These are phyloP conservation scores for Agonopterix heracliana DNA, from an alignment of 2,888 invertebrate genomes.

Conservation along the genomic window DNA sequence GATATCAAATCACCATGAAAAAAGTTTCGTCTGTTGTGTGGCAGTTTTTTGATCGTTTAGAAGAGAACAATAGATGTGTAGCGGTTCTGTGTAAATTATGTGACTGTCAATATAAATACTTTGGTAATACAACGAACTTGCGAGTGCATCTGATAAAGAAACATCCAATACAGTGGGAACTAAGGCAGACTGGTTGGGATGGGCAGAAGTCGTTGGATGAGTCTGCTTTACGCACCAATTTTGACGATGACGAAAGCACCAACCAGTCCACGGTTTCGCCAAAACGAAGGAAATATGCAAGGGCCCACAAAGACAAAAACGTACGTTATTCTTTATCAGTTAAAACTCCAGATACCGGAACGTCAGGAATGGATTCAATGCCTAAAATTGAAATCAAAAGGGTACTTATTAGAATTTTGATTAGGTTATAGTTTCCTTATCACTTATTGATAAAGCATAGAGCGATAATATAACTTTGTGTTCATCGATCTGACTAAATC, in stretches of 20 bases:
- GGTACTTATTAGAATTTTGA: slow-evolving; percentile 36
- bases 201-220: slow-evolving; percentile 35
- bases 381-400: slow-evolving; percentile 60
- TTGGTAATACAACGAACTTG: slow-evolving; percentile 67
- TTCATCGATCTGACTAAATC: too few relatives aligned
- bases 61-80: slow-evolving; percentile 50
- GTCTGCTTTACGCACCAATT: slow-evolving; percentile 26
- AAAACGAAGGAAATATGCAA: slow-evolving; percentile 41
- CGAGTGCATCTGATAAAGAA: slow-evolving; percentile 59
- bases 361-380: slow-evolving; percentile 32
- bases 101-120: slow-evolving; percentile 64
- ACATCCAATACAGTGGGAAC: slow-evolving; percentile 68
- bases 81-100: slow-evolving; percentile 67
- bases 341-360: slow-evolving; percentile 39
- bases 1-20: slow-evolving; percentile 46
- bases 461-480: too few relatives aligned
- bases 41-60: slow-evolving; percentile 63
- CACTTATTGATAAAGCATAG: too few relatives aligned
- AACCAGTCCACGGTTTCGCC: slow-evolving; percentile 27
- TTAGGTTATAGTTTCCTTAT: slow-evolving; percentile 23
- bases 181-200: slow-evolving; percentile 40
- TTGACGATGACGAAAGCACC: slow-evolving; percentile 38
- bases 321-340: slow-evolving; percentile 63
- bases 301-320: slow-evolving; percentile 46
- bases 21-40: slow-evolving; percentile 62